Evolutionary conservation across 2,797 vertebrate genomes (phyloP).

Genomic region (Crax fasciolata): DNA sequence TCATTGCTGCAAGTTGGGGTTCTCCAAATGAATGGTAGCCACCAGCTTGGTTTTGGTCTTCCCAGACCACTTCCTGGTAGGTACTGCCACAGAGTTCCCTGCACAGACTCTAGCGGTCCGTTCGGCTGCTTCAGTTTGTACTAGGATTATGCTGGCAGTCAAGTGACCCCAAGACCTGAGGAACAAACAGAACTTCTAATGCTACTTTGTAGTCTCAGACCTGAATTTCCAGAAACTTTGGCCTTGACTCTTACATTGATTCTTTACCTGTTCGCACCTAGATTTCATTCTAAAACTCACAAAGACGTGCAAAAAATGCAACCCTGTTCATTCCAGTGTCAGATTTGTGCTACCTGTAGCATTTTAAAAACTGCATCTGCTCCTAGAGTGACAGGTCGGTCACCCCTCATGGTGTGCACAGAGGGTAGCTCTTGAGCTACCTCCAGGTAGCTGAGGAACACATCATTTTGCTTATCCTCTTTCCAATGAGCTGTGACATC

Average conservation of each 20-base stretch:
- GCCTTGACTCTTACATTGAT: neutral
- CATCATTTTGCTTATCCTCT: neutral
- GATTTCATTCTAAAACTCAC: neutral
- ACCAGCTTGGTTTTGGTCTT: neutral
- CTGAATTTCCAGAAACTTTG: neutral
- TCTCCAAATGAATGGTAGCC: neutral
- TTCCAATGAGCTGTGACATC: neutral
- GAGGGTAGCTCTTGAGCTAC: neutral
- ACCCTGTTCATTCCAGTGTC: neutral
- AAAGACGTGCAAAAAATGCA: neutral
- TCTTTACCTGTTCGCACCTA: neutral
- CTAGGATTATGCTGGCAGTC: neutral
- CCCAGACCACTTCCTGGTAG: neutral
- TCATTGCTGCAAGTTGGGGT: neutral
- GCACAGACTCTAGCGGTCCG: neutral
- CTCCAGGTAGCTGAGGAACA: neutral
- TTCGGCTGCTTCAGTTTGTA: neutral
- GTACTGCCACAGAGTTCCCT: neutral
- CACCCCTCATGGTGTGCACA: too few relatives aligned
- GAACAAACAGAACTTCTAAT: neutral
- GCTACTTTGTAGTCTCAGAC: neutral
- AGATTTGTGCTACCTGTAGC: neutral
- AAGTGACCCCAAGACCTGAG: neutral
- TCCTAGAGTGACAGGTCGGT: neutral
- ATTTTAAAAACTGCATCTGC: neutral